These are phyloP conservation scores for Pelusios castaneus DNA, from an alignment of 2,113 vertebrate genomes.

Conservation along the genomic window DNA sequence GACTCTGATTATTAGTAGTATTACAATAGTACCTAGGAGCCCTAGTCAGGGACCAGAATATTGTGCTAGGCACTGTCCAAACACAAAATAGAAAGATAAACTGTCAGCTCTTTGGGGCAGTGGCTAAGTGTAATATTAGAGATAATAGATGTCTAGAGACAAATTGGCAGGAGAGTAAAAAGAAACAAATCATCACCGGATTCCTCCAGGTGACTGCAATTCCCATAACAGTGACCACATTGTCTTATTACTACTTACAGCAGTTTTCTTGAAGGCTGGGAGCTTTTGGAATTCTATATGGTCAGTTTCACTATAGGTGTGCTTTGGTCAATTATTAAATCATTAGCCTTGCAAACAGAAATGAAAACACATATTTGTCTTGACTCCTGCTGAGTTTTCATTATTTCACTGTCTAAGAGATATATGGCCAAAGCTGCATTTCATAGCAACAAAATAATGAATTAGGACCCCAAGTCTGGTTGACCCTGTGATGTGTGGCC, in stretches of 20 bases:
- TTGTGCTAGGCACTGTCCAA: conserved; percentile 1
- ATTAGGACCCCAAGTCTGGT: conserved; percentile 6
- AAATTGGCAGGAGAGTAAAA: not conserved
- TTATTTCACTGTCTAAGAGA: conserved; percentile 24
- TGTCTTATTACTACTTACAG: conserved; percentile 7
- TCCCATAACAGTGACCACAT: not conserved
- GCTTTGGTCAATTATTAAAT: conserved; percentile 52
- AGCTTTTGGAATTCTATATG: conserved; percentile 23
- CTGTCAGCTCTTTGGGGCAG: not conserved
- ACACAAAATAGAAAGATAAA: not conserved
- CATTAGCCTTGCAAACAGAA: conserved; percentile 56
- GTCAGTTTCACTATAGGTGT: conserved; percentile 43
- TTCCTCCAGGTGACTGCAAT: not conserved
- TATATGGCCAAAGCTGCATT: not conserved
- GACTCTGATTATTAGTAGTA: conserved; percentile 40
- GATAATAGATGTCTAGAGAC: not conserved
- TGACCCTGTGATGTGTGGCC: not conserved
- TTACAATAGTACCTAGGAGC: conserved; percentile 52
- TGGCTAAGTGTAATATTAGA: not conserved
- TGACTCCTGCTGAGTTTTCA: not conserved
- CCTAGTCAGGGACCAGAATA: conserved; percentile 36
- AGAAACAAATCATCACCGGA: not conserved
- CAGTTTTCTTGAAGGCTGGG: not conserved
- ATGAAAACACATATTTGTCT: not conserved
- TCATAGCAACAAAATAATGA: conserved; percentile 37